Conservation (phyloP, 2,888 invertebrate genomes). For the Oscheius onirici region DNA sequence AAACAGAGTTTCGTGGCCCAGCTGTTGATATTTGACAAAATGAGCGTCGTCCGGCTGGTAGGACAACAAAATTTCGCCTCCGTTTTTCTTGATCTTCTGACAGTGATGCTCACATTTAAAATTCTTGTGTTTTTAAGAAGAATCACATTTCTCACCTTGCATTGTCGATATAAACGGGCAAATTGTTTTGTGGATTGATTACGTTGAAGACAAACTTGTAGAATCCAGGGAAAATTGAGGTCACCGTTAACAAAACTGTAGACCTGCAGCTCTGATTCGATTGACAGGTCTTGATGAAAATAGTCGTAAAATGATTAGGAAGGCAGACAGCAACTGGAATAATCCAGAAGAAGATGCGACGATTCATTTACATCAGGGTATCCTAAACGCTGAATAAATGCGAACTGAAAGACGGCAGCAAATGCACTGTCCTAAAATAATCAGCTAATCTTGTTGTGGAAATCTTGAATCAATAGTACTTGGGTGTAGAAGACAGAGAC, state of each 20-base stretch:
- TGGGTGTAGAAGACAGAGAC: too few relatives aligned
- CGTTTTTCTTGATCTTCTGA: background rate
- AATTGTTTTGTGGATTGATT: background rate
- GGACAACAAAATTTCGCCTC: background rate
- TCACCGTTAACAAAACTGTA: background rate
- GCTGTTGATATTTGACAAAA: conserved; percentile 5
- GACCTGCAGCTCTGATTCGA: background rate
- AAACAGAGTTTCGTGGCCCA: background rate
- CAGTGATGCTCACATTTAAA: background rate
- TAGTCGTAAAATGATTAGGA: conserved; percentile 10
- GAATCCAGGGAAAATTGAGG: background rate
- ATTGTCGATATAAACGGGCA: background rate
- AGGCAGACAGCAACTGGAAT: background rate
- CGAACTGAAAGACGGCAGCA: background rate
- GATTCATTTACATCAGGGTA: conserved; percentile 17
- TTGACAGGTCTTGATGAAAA: too few relatives aligned
- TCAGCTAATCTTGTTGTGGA: conserved; percentile 19
- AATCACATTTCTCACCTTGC: background rate
- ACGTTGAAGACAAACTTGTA: background rate
- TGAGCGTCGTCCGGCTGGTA: background rate
- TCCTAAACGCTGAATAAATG: too few relatives aligned
- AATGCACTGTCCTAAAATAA: background rate
- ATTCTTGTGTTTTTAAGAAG: background rate
- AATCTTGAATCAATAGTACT: background rate
- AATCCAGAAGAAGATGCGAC: background rate